Evolutionary conservation across 2,113 vertebrate species (phyloP).

Genomic region (Stictonetta naevosa): DNA sequence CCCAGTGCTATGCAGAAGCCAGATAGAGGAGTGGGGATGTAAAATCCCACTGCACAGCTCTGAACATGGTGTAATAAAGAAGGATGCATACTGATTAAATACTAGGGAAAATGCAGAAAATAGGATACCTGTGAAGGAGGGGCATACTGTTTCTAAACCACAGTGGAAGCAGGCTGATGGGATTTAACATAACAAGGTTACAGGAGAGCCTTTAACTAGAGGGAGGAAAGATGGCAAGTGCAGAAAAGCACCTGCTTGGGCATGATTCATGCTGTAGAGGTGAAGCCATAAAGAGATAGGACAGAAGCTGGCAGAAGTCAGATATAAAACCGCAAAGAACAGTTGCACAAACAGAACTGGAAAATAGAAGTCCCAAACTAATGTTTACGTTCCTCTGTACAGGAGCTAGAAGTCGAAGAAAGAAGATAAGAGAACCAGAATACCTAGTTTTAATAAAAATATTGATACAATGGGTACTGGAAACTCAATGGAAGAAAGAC

Average conservation of each 20-base stretch:
- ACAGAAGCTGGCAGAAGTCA: background rate
- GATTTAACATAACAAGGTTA: background rate
- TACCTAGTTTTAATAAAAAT: background rate
- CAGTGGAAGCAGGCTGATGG: background rate
- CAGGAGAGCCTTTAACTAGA: background rate
- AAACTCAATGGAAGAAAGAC: background rate
- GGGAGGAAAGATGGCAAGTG: background rate
- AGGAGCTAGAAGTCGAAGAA: background rate
- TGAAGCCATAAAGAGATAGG: background rate
- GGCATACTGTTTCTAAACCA: background rate
- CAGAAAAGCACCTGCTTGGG: background rate
- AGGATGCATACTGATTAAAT: background rate
- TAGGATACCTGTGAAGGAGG: background rate
- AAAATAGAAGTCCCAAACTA: background rate
- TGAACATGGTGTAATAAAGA: background rate
- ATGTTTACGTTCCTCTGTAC: background rate
- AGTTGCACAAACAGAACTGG: background rate
- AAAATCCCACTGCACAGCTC: background rate
- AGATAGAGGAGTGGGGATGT: background rate
- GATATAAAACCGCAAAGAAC: background rate
- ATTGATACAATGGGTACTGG: background rate
- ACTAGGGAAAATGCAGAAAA: background rate
- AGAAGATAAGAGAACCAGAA: background rate
- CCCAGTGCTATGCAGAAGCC: background rate
- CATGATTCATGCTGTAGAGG: background rate